Conservation (phyloP, 2,113 vertebrate species). For the Colaptes auratus region DNA sequence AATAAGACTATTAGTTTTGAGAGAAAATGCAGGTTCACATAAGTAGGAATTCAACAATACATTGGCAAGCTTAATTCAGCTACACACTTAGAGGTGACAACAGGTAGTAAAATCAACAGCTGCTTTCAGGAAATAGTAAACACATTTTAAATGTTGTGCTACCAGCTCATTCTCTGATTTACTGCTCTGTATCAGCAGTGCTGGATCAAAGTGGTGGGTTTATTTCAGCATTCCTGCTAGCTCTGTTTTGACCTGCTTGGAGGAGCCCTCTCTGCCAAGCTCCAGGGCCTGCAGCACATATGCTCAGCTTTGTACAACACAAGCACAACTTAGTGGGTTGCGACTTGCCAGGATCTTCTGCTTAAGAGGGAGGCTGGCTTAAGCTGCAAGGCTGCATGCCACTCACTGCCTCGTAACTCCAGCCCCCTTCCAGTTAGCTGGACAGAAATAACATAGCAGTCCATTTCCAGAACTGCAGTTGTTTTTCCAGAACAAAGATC, state of each 20-base stretch:
- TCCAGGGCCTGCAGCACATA: neutral
- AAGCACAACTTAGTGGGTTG: neutral
- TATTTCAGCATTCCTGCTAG: neutral
- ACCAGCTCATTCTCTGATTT: neutral
- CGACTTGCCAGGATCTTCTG: neutral
- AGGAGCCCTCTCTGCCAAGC: neutral
- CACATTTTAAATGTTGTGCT: neutral
- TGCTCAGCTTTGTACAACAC: neutral
- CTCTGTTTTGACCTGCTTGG: neutral
- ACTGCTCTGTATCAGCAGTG: neutral
- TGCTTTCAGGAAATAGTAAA: neutral
- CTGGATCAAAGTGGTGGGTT: neutral
- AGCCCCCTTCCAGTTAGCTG: slow-evolving; percentile 58
- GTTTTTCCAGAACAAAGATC: slow-evolving; percentile 37
- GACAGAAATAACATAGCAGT: slow-evolving; percentile 58
- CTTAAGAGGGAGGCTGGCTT: neutral
- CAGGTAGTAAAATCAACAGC: neutral
- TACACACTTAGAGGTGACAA: neutral
- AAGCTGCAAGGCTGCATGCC: neutral
- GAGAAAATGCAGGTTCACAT: neutral
- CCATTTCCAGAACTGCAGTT: slow-evolving; percentile 45
- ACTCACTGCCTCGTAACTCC: slow-evolving; percentile 11
- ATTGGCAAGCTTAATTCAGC: neutral
- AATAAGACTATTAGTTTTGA: neutral
- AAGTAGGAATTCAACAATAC: neutral